Evolutionary conservation across 2,113 vertebrate genomes (phyloP).

Genomic region (Parus major): DNA sequence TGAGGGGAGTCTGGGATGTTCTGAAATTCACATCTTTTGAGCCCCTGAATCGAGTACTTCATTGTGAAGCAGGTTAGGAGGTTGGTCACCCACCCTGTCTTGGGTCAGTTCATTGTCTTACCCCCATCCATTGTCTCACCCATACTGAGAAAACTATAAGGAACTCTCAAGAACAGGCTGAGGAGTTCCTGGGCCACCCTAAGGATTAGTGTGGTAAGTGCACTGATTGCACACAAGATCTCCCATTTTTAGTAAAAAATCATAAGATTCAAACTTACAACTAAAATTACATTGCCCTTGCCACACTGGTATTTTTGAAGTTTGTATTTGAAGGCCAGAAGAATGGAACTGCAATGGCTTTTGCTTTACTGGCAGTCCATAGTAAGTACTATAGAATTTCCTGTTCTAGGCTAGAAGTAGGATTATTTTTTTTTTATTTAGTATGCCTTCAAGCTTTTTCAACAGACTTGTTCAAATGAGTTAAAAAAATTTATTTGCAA

Average conservation of each 20-base stretch:
- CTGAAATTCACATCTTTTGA: background rate
- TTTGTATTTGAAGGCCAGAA: background rate
- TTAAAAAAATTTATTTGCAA: background rate
- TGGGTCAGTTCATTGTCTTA: background rate
- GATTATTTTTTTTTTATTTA: background rate
- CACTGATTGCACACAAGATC: background rate
- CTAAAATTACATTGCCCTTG: background rate
- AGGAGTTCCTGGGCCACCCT: background rate
- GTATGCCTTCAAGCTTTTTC: background rate
- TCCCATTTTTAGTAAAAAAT: background rate
- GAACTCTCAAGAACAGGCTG: background rate
- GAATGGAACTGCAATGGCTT: background rate
- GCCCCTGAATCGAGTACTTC: background rate
- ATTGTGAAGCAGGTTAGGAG: background rate
- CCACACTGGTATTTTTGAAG: background rate
- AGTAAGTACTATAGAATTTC: background rate
- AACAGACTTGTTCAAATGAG: background rate
- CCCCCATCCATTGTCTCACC: too few relatives aligned
- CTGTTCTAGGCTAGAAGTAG: background rate
- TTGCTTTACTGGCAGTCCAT: background rate
- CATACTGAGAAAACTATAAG: background rate
- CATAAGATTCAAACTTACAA: background rate
- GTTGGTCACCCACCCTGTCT: background rate
- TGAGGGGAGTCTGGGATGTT: background rate
- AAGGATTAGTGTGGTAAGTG: background rate